phyloP scores from a whole-genome alignment of 2,888 invertebrate species.

The Palloptera scutellata region DNA sequence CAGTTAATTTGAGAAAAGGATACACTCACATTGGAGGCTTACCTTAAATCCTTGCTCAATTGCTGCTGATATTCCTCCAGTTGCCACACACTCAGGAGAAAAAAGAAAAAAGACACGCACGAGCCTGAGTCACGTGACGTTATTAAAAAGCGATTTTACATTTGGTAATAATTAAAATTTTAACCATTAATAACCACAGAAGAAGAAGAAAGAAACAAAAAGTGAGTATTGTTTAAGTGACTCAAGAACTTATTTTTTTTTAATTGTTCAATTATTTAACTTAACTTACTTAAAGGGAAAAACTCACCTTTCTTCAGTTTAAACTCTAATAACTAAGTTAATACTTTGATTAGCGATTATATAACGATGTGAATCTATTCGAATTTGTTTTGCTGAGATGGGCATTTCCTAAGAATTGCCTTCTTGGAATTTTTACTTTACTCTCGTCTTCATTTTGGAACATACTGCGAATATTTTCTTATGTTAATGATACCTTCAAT shows the following conservation, averaged over 20 bases:
- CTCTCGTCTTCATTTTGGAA: too few relatives aligned
- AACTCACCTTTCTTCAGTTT: too few relatives aligned
- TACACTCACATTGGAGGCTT: conserved; percentile 16
- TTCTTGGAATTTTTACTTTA: too few relatives aligned
- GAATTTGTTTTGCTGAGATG: too few relatives aligned
- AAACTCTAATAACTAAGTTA: too few relatives aligned
- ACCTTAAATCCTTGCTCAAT: background rate
- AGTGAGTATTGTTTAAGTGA: conserved; percentile 39
- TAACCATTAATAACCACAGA: conserved; percentile 57
- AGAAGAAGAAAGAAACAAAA: conserved; percentile 58
- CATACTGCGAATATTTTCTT: too few relatives aligned
- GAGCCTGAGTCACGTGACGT: background rate
- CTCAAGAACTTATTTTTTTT: conserved; percentile 12
- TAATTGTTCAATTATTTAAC: conserved; percentile 4
- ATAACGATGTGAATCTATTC: too few relatives aligned
- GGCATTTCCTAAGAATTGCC: too few relatives aligned
- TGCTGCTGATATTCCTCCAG: conserved; percentile 8
- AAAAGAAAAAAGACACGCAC: conserved; percentile 32
- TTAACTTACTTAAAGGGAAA: background rate
- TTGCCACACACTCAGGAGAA: conserved; percentile 7
- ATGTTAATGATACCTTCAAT: too few relatives aligned
- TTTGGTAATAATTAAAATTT: conserved; percentile 21
- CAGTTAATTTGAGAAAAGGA: conserved; percentile 41
- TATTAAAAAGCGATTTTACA: background rate
- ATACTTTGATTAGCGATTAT: too few relatives aligned